Evolutionary conservation across 2,797 vertebrate genomes (phyloP).

Genomic region (Rhinatrema bivittatum): DNA sequence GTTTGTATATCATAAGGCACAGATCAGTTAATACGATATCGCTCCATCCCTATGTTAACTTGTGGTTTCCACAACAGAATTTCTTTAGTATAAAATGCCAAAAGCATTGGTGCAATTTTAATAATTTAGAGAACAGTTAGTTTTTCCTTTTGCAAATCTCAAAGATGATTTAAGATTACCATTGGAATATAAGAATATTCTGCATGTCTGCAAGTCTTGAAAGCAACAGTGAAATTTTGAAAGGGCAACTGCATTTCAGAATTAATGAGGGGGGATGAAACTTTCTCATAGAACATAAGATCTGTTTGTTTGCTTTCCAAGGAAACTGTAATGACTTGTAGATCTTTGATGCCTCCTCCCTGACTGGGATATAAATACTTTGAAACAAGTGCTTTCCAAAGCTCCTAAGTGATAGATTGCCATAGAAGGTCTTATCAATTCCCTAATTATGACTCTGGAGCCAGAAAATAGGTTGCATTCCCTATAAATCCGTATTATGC

Average conservation of each 20-base stretch:
- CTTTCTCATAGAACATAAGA: background rate
- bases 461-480: constrained; percentile 44
- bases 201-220: background rate
- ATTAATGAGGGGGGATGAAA: background rate
- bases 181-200: no score
- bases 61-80: no score
- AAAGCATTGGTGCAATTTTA: no score
- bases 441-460: constrained; percentile 41
- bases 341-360: background rate
- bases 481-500: constrained; percentile 46
- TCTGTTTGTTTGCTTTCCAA: background rate
- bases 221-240: rapidly evolving
- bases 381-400: constrained; percentile 1
- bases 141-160: no score
- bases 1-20: no score
- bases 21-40: no score
- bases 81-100: no score
- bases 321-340: background rate
- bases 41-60: no score
- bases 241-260: background rate
- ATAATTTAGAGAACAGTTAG: no score
- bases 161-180: no score
- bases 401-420: constrained; percentile 37
- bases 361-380: constrained; percentile 12
- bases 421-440: constrained; percentile 41